A percentile compares a stretch with the other conserved stretches of the same genome.
phyloP scores from a whole-genome alignment of 2,113 vertebrate genomes.

The Pseudorasbora parva region DNA sequence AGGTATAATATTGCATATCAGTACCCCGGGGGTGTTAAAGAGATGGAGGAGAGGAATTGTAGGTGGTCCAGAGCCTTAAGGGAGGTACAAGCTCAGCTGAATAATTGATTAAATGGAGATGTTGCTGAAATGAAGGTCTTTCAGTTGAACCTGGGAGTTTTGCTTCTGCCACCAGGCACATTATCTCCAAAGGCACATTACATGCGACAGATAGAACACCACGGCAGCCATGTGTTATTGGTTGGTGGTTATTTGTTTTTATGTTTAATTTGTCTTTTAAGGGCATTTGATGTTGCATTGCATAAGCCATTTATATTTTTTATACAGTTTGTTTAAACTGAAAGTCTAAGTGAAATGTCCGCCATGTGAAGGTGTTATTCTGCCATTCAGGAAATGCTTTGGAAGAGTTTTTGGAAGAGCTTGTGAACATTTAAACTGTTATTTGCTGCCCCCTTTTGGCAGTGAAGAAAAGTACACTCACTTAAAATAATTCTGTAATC shows the following conservation, averaged over 20 bases:
- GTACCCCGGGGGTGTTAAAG: neutral
- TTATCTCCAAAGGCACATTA: neutral
- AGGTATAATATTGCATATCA: slow-evolving; percentile 19
- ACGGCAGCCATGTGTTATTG: neutral
- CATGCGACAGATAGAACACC: neutral
- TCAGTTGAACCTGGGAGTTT: slow-evolving; percentile 39
- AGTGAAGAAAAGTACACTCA: neutral
- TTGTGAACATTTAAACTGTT: neutral
- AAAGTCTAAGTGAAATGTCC: no score
- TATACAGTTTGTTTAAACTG: neutral
- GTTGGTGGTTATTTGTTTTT: no score
- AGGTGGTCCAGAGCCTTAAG: slow-evolving; percentile 3
- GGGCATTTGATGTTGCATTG: no score
- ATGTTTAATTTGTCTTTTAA: neutral
- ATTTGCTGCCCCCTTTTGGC: slow-evolving; percentile 62
- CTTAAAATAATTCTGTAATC: neutral
- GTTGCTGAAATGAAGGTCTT: slow-evolving; percentile 53
- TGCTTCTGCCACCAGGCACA: slow-evolving; percentile 5
- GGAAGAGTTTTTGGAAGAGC: neutral
- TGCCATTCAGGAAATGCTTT: neutral
- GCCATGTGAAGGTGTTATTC: neutral
- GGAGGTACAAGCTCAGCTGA: slow-evolving; percentile 43
- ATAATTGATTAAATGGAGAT: slow-evolving; percentile 61
- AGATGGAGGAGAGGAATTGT: slow-evolving; percentile 16
- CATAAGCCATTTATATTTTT: neutral